These are phyloP conservation scores for Campoplex nolae DNA, from an alignment of 2,888 invertebrate species.

Conservation along the genomic window DNA sequence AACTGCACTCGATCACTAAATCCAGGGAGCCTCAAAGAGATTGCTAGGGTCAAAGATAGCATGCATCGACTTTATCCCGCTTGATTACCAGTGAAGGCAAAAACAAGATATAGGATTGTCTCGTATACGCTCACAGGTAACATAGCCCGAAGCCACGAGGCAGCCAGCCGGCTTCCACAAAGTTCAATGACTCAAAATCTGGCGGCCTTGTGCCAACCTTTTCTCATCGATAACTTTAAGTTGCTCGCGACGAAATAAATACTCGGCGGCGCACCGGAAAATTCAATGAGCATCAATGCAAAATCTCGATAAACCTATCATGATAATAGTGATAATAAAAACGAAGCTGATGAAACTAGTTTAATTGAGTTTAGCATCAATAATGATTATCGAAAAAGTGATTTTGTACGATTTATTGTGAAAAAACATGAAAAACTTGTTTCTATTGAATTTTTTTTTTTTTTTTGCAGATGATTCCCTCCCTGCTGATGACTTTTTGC, in stretches of 20 bases:
- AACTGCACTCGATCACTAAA: neutral
- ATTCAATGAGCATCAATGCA: neutral
- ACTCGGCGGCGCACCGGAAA: conserved; percentile 18
- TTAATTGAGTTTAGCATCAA: neutral
- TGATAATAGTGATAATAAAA: neutral
- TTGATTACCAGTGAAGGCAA: conserved; percentile 41
- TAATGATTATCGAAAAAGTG: neutral
- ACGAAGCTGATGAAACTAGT: neutral
- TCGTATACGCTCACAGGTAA: conserved; percentile 56
- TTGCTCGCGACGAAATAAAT: neutral
- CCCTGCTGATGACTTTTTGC: conserved; percentile 79
- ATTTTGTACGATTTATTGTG: neutral
- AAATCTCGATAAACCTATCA: neutral
- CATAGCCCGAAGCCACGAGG: conserved; percentile 61
- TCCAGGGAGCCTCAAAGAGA: conserved; percentile 5
- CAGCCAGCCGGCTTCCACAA: conserved; percentile 71
- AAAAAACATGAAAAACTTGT: neutral
- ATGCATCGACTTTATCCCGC: conserved; percentile 33
- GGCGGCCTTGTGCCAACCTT: conserved; percentile 65
- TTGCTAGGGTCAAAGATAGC: conserved; percentile 5
- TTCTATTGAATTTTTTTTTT: conserved; percentile 52
- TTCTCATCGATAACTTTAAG: conserved; percentile 46
- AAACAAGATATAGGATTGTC: conserved; percentile 48
- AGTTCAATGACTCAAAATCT: conserved; percentile 75
- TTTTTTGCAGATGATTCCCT: conserved; percentile 74